phyloP scores from a whole-genome alignment of 2,113 vertebrate genomes.

The Callionymus lyra region DNA sequence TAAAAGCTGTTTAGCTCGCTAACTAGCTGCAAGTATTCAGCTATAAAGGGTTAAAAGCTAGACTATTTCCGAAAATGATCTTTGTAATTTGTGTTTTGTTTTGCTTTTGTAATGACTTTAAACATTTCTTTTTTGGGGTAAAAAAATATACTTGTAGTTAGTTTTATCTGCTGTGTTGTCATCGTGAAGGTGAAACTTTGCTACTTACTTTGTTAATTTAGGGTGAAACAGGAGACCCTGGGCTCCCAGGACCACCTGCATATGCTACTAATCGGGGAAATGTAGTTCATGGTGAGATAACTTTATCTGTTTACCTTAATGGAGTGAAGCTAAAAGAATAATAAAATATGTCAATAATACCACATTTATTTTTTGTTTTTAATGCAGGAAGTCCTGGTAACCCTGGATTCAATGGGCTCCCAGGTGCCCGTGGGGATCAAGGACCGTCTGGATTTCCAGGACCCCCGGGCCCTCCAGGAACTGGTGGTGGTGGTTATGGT shows the following conservation, averaged over 20 bases:
- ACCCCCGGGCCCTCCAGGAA: slow-evolving; percentile 68
- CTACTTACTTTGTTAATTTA: slow-evolving; percentile 26
- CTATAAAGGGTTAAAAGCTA: too few relatives aligned
- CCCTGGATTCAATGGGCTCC: slow-evolving; percentile 60
- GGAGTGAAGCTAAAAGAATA: too few relatives aligned
- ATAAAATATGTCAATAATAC: too few relatives aligned
- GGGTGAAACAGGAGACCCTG: slow-evolving; percentile 78
- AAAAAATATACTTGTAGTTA: too few relatives aligned
- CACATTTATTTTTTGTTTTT: slow-evolving; percentile 6
- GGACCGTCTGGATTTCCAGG: slow-evolving; percentile 71
- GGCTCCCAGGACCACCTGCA: slow-evolving; percentile 68
- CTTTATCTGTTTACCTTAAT: too few relatives aligned
- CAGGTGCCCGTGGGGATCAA: slow-evolving; percentile 69
- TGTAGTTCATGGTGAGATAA: slow-evolving; percentile 39
- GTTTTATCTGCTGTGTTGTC: not conserved
- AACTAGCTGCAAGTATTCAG: too few relatives aligned
- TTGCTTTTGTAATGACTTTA: not conserved
- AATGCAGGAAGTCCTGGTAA: slow-evolving; percentile 72
- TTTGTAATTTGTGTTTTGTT: too few relatives aligned
- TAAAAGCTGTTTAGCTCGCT: too few relatives aligned
- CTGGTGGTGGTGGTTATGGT: slow-evolving; percentile 22
- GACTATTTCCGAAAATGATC: too few relatives aligned
- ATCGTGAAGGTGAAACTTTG: not conserved
- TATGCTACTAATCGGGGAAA: slow-evolving; percentile 27
- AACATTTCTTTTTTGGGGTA: not conserved